phyloP scores from a whole-genome alignment of 2,797 vertebrate species.

The Siniperca obscura region DNA sequence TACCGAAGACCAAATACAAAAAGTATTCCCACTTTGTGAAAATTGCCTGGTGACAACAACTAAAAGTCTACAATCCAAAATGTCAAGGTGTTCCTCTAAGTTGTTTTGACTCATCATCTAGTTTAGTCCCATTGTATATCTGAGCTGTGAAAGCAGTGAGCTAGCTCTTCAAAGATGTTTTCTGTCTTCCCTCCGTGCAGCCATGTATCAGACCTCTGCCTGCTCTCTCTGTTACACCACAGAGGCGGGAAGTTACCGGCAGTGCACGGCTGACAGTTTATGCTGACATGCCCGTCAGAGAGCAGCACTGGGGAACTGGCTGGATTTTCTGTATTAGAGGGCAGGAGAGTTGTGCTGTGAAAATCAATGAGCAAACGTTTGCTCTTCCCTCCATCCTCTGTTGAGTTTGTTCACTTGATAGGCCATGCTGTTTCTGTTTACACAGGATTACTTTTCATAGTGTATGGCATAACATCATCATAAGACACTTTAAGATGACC shows the following conservation, averaged over 20 bases:
- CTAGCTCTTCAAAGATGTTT: constrained; percentile 16
- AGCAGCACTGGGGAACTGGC: constrained; percentile 43
- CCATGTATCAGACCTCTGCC: constrained; percentile 13
- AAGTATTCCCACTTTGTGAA: background rate
- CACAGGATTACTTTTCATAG: background rate
- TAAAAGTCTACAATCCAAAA: constrained; percentile 12
- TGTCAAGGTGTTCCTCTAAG: constrained; percentile 4
- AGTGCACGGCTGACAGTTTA: constrained; percentile 25
- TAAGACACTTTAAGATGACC: background rate
- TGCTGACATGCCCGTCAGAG: constrained; percentile 48
- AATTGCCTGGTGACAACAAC: constrained; percentile 11
- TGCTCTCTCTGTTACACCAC: background rate
- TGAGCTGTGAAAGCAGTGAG: constrained; percentile 19
- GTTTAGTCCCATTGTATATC: background rate
- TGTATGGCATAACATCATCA: background rate
- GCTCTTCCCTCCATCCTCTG: constrained; percentile 14
- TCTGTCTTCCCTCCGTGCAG: constrained; percentile 25
- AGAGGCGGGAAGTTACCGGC: constrained; percentile 5
- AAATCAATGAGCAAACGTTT: constrained; percentile 50
- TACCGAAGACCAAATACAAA: background rate
- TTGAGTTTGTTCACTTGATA: constrained; percentile 4
- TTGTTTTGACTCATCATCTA: background rate
- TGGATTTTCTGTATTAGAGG: constrained; percentile 50
- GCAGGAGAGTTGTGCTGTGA: constrained; percentile 43
- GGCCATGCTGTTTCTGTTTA: background rate